Conservation (phyloP, 2,797 vertebrate genomes). For the Typhlichthys subterraneus region DNA sequence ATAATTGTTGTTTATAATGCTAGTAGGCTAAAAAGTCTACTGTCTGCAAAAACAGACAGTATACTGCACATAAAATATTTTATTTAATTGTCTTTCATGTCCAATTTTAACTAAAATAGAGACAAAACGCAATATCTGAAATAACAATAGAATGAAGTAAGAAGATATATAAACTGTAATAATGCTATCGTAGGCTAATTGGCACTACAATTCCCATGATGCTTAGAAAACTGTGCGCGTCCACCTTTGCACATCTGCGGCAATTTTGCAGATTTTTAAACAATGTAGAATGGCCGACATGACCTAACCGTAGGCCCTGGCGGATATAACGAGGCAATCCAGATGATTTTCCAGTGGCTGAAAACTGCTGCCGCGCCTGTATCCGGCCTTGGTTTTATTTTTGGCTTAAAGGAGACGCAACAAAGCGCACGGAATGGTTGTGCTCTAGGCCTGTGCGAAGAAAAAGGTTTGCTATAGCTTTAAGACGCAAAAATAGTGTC, state of each 20-base stretch:
- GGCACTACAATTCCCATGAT: constrained; percentile 65
- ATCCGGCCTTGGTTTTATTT: constrained; percentile 61
- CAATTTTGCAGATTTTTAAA: constrained; percentile 48
- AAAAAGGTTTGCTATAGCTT: constrained; percentile 83
- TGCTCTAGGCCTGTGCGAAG: constrained; percentile 54
- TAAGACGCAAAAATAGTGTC: constrained; percentile 79
- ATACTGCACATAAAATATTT: no score
- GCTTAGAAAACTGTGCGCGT: neutral
- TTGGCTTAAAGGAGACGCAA: constrained; percentile 87
- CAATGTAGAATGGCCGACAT: no score
- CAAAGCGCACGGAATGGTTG: constrained; percentile 77
- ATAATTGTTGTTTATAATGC: no score
- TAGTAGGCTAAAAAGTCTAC: no score
- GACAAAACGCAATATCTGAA: no score
- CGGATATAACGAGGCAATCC: constrained; percentile 28
- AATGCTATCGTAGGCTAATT: neutral
- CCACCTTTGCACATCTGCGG: constrained; percentile 1
- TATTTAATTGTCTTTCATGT: no score
- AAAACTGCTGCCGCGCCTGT: constrained; percentile 30
- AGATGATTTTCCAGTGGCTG: constrained; percentile 21
- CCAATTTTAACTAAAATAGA: no score
- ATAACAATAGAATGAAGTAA: neutral
- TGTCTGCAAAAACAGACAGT: no score
- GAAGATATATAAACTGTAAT: neutral
- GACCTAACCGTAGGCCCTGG: no score